phyloP scores from a whole-genome alignment of 2,797 vertebrate genomes.

The Halcyon smyrnensis region DNA sequence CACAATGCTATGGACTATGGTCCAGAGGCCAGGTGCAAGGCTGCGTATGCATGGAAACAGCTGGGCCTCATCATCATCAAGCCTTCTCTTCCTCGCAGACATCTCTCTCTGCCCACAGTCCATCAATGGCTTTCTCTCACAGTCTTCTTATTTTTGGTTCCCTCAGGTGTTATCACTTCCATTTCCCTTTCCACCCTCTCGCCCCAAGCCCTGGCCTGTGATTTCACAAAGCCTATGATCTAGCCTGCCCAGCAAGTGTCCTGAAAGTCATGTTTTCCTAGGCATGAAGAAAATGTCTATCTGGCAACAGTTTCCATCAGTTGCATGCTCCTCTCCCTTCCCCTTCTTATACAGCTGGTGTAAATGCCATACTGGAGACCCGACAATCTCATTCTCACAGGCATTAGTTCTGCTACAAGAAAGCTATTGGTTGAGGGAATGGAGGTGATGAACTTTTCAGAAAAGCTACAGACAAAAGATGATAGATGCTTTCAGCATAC shows the following conservation, averaged over 20 bases:
- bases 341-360: not conserved
- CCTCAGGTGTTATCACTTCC: not conserved
- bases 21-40: not conserved
- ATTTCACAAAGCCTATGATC: not conserved
- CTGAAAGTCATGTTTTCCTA: not conserved
- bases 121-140: not conserved
- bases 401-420: constrained; percentile 40
- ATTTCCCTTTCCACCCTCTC: not conserved
- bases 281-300: not conserved
- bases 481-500: constrained; percentile 33
- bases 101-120: not conserved
- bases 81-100: not conserved
- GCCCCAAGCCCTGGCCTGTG: not conserved
- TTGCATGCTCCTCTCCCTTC: not conserved
- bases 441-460: constrained; percentile 61
- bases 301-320: not conserved
- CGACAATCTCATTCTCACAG: constrained; percentile 8
- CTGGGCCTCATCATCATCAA: not conserved
- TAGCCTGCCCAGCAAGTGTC: not conserved
- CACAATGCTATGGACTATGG: not conserved
- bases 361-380: not conserved
- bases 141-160: not conserved
- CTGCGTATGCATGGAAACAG: not conserved
- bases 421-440: constrained; percentile 21
- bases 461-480: constrained; percentile 40